Base-by-base conservation (phyloP, 2,888 invertebrate genomes). In the Cheilosia vernalis region DNA sequence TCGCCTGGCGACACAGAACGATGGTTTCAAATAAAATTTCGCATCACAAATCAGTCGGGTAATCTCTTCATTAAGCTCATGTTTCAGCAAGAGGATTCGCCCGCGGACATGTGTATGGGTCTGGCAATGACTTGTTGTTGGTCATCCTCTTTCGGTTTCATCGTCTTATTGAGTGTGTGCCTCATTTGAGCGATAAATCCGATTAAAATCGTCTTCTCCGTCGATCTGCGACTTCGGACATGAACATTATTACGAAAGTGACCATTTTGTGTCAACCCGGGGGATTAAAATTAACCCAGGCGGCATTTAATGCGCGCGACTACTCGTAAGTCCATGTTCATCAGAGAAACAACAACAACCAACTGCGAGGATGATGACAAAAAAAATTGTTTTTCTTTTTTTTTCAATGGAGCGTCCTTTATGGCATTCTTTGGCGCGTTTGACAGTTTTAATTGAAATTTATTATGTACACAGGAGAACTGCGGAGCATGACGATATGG, bases 121-220 rank as follows among this genome's bases (percentile, higher is more conserved):
- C 33, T 4, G 10, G 27, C 9, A n/a, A n/a, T 51, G 61, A 40
- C 30, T 58, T 19, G 63, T 49, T 42, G 30, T 40, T 19, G 44
- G 44, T 64, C 56, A 63, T 56, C 42, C 56, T 74, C 70, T 47
- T 70, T 69, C 7, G 44, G n/a, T 17, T 69, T 81, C 69, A 73
- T 77, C 76, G 53, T 77, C 87, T 87, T 87, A 87, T 84, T 84
- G 63, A 61, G 69, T 82, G 85, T 82, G 87, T 61, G 88, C 87
- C 69, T 88, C 87, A 88, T 88, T 88, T 88, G 87, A 87, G 84
- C 56, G 88, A 87, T 88, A 88, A 88, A 88, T 88, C 87, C 87
- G 88, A 88, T 88, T 88, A 88, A 79, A 64, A 77, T 79, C 64
- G 27, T 72, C 19, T 21, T 13, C 56, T 21, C 40, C 30, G 24